Evolutionary conservation across 2,888 invertebrate genomes (phyloP).

Genomic region (Nesidiocoris tenuis): DNA sequence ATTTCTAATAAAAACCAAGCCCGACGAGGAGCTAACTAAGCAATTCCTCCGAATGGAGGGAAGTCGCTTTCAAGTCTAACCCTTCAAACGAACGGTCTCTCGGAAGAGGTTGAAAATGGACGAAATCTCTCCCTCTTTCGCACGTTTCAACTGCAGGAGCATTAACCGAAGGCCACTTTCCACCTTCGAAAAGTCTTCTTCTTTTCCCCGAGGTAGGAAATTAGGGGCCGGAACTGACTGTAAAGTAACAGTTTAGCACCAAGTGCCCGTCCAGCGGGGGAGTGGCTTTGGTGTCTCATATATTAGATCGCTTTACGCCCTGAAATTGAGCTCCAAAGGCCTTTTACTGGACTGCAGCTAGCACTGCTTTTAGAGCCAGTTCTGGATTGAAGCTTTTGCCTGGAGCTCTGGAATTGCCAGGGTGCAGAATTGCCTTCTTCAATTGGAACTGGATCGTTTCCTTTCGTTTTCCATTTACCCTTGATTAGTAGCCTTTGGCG

Average conservation of each 20-base stretch:
- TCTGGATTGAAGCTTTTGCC: background rate
- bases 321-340: background rate
- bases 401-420: background rate
- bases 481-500: no score
- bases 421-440: no score
- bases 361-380: background rate
- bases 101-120: background rate
- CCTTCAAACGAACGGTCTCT: background rate
- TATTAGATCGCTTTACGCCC: background rate
- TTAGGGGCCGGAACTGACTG: constrained; percentile 12
- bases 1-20: no score
- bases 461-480: background rate
- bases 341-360: no score
- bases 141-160: background rate
- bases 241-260: constrained; percentile 6
- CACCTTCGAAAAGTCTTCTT: background rate
- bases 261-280: background rate
- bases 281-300: background rate
- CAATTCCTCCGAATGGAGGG: no score
- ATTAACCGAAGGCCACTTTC: background rate
- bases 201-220: background rate
- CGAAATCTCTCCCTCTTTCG: background rate
- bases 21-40: no score
- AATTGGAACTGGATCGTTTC: background rate
- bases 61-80: no score